Percentiles rank a stretch among this genome's conserved stretches.
phyloP scores from a whole-genome alignment of 2,797 vertebrate genomes.

The Psittacula echo region DNA sequence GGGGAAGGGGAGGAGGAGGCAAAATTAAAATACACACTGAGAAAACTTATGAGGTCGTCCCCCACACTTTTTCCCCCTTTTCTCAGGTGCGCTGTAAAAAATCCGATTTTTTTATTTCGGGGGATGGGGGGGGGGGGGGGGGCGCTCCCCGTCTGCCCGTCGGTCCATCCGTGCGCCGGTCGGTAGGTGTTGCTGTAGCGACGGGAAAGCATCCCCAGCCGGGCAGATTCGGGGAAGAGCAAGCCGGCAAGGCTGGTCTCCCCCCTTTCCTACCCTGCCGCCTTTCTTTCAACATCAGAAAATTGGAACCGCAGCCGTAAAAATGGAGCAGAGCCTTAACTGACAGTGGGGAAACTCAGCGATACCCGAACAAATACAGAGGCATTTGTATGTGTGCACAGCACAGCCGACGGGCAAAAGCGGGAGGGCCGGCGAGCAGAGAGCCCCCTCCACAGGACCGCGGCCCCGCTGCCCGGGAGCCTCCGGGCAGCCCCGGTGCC shows the following conservation, averaged over 20 bases:
- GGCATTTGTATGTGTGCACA: accelerated
- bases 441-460: background rate
- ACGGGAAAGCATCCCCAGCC: slow-evolving; percentile 53
- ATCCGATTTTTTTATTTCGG: background rate
- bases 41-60: background rate
- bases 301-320: background rate
- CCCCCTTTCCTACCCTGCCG: background rate
- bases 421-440: background rate
- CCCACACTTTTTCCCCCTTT: background rate
- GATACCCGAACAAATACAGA: background rate
- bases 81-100: background rate
- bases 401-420: background rate
- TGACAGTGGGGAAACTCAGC: background rate
- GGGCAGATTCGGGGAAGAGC: background rate
- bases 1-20: too few species aligned
- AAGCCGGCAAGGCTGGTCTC: slow-evolving; percentile 23
- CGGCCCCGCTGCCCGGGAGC: background rate
- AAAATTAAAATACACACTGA: background rate
- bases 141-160: background rate
- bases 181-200: slow-evolving; percentile 72
- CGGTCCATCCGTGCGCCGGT: slow-evolving; percentile 5
- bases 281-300: slow-evolving; percentile 22
- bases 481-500: background rate
- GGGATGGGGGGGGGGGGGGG: background rate
- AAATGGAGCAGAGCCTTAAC: background rate